Evolutionary conservation across 2,113 vertebrate species (phyloP).

Genomic region (Melanerpes formicivorus): DNA sequence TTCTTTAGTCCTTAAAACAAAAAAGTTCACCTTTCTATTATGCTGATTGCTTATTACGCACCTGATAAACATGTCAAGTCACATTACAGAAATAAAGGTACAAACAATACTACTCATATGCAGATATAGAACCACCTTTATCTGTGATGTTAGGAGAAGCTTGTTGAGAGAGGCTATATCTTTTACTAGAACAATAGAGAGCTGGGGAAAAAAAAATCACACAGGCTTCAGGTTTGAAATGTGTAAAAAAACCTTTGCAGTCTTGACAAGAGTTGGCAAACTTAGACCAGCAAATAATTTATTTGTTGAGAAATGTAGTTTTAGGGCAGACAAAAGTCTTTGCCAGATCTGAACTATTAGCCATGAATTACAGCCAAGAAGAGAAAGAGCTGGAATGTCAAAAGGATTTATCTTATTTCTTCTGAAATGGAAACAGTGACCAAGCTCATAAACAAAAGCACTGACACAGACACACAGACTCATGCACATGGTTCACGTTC

Average conservation of each 20-base stretch:
- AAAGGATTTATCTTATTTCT: constrained; percentile 54
- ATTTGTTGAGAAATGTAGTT: background rate
- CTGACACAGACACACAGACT: background rate
- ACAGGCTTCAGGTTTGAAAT: background rate
- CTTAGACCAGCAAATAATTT: background rate
- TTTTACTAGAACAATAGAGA: background rate
- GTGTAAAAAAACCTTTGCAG: background rate
- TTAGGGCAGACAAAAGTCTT: constrained; percentile 31
- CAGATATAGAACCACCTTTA: background rate
- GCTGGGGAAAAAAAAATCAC: background rate
- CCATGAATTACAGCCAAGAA: background rate
- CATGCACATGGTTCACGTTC: background rate
- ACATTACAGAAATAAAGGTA: background rate
- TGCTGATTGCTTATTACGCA: background rate
- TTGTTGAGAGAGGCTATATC: background rate
- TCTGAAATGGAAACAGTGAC: constrained; percentile 63
- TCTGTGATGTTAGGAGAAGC: background rate
- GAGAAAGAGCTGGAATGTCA: constrained; percentile 19
- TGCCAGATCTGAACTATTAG: constrained; percentile 21
- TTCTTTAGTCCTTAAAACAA: background rate
- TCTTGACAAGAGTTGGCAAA: background rate
- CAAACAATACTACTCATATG: background rate
- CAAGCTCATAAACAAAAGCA: background rate
- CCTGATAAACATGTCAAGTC: background rate
- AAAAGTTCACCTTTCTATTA: background rate